A percentile compares a stretch with the other conserved stretches of the same genome.
phyloP scores from a whole-genome alignment of 2,797 vertebrate species.

The Sebastes cheni region DNA sequence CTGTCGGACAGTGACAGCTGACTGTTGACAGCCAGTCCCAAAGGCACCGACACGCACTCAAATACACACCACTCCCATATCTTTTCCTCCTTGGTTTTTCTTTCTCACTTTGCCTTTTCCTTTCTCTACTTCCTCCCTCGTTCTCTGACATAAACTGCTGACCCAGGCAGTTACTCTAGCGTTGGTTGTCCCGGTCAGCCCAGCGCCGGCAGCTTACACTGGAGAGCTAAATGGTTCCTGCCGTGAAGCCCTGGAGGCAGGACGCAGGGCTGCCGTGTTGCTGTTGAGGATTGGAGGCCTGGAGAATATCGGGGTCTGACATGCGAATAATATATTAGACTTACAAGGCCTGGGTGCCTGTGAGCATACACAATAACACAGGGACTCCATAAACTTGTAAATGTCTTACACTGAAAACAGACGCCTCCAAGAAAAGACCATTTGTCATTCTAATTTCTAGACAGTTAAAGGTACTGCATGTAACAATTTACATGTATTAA shows the following conservation, averaged over 20 bases:
- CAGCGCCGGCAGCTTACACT: conserved; percentile 6
- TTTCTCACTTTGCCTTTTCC: neutral
- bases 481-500: too few species aligned
- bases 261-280: neutral
- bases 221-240: conserved; percentile 30
- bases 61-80: conserved; percentile 22
- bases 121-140: neutral
- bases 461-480: neutral
- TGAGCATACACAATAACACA: neutral
- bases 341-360: neutral
- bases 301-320: neutral
- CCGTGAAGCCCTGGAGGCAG: conserved; percentile 1
- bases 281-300: neutral
- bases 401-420: neutral
- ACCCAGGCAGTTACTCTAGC: conserved; percentile 17
- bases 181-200: conserved; percentile 10
- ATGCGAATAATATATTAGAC: neutral
- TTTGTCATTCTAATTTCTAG: neutral
- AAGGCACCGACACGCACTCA: conserved; percentile 16
- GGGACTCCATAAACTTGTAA: neutral
- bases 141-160: conserved; percentile 28
- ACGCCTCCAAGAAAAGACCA: rapidly evolving
- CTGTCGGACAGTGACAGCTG: conserved; percentile 65
- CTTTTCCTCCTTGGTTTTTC: neutral
- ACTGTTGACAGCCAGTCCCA: conserved; percentile 63